These are phyloP conservation scores for Muntiacus muntjak DNA, from an alignment of 2,113 vertebrate species.

Conservation along the genomic window DNA sequence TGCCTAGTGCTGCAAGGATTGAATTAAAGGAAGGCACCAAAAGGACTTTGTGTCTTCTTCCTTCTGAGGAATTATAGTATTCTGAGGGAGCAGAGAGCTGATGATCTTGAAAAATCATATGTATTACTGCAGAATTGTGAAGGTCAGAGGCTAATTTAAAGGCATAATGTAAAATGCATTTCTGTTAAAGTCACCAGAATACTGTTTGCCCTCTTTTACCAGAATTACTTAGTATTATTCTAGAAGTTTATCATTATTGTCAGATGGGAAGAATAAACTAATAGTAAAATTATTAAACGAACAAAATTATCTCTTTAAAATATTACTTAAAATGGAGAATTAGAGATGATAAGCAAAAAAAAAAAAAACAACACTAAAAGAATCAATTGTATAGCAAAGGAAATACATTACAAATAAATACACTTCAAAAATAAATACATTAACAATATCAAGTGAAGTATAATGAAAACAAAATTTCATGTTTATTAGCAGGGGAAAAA, in stretches of 20 bases:
- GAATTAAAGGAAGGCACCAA: background rate
- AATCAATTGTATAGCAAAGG: background rate
- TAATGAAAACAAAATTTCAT: background rate
- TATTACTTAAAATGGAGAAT: background rate
- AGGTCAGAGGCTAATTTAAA: background rate
- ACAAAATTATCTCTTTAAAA: background rate
- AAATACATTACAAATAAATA: background rate
- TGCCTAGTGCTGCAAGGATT: background rate
- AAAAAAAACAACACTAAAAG: background rate
- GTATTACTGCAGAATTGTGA: background rate
- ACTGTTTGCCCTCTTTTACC: background rate
- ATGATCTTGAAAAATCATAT: background rate
- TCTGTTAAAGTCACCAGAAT: background rate
- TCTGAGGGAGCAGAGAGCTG: background rate
- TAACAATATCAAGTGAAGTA: background rate
- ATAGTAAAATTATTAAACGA: background rate
- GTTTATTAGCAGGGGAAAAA: background rate
- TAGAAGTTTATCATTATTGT: background rate
- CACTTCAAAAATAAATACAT: background rate
- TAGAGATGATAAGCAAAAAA: slow-evolving; percentile 1
- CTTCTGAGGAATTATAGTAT: background rate
- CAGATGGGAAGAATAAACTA: background rate
- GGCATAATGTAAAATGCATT: background rate
- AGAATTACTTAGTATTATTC: background rate
- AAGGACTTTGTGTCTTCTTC: background rate